Evolutionary conservation across 2,113 vertebrate genomes (phyloP), one percentile per base, ranked within the genome.

Genomic region (Archilochus colubris): DNA sequence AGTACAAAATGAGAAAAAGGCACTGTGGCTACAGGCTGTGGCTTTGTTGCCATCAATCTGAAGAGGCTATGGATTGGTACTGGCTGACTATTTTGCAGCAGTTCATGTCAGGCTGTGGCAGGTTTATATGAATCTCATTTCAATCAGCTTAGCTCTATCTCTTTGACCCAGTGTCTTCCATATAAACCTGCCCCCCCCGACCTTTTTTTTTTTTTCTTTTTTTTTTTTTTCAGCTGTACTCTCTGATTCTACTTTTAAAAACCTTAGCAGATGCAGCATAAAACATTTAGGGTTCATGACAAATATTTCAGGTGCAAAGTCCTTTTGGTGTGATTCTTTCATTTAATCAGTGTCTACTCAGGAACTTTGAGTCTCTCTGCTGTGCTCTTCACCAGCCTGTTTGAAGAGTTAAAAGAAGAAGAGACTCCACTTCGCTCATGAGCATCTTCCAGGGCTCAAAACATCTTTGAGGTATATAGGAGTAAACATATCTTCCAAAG

Each of bases 231-330:
- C 74, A 59, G 19, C 78, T 75, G 82, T 40, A 12, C 12, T 38
- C 24, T 36, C 19, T 28, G 53, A 44, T 33, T 50, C 68, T 51
- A 50, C 10, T 69, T 86, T 69, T 46, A 16, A 73, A 93, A 58
- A 10, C 30, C 30, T 44, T 25, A 31, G 43, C 27, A 4, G 61
- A 33, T 22, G 30, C 16, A 36, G 10, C 48, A 14, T 54, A n/a
- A 74, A 80, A 27, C 28, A 4, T 33, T 13, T 16, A 0, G 0
- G 0, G 38, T 67, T 69, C 50, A 15, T 5, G 19, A n/a, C 50
- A 54, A 44, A 8, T 22, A 36, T 36, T 86, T 90, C 54, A 38
- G 27, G 53, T 51, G 38, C 58, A 73, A 61, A 58, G 17, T 69
- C 3, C 4, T 57, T 79, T 69, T 25, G 44, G 5, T 40, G 50